Conservation (phyloP, 2,888 invertebrate genomes). For the Dermolepida albohirtum region DNA sequence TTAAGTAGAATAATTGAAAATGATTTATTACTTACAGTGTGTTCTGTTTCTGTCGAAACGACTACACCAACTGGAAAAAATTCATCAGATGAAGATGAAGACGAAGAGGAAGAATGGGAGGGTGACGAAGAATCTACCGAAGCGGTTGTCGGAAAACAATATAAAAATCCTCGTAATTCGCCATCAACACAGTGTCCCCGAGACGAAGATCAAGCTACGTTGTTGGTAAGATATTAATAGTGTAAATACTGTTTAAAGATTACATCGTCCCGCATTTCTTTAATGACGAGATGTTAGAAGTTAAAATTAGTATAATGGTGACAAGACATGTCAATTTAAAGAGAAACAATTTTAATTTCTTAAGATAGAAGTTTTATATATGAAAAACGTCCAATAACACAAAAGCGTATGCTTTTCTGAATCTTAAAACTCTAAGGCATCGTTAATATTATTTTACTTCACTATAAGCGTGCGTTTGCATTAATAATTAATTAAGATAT, state of each 20-base stretch:
- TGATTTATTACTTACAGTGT: slow-evolving; percentile 29
- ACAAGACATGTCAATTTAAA: too few species aligned
- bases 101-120: slow-evolving; percentile 66
- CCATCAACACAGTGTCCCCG: slow-evolving; percentile 88
- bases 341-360: too few species aligned
- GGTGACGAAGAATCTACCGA: slow-evolving; percentile 67
- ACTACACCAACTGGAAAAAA: slow-evolving; percentile 32
- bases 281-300: too few species aligned
- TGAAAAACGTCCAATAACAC: too few species aligned
- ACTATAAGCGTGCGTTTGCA: too few species aligned
- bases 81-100: slow-evolving; percentile 67
- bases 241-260: not conserved
- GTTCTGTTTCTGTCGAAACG: slow-evolving; percentile 28
- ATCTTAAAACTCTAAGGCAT: too few species aligned
- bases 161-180: slow-evolving; percentile 90
- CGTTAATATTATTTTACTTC: too few species aligned
- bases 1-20: slow-evolving; percentile 1
- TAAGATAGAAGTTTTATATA: too few species aligned
- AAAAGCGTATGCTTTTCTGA: too few species aligned
- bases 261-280: too few species aligned
- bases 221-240: slow-evolving; percentile 68
- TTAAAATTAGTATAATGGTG: too few species aligned
- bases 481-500: too few species aligned
- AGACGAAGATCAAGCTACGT: slow-evolving; percentile 86
- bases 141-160: slow-evolving; percentile 84